phyloP scores from a whole-genome alignment of 2,888 invertebrate species.

The Oeneis ivallda region DNA sequence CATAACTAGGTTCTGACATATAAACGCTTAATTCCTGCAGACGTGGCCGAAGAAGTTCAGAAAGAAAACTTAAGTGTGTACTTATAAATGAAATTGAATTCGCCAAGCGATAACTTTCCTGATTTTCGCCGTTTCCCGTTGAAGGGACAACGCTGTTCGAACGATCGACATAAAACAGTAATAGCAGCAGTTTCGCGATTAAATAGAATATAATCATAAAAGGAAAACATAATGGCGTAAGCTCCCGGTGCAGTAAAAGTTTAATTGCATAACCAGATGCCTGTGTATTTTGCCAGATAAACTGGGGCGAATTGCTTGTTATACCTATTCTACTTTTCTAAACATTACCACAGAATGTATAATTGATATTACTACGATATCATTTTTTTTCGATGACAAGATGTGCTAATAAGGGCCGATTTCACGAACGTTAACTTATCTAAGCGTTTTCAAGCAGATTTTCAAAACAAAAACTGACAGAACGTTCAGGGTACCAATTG shows the following conservation, averaged over 20 bases:
- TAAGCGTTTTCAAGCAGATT: too few species aligned
- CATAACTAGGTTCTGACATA: too few species aligned
- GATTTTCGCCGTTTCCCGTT: conserved; percentile 6
- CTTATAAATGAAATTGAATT: not conserved
- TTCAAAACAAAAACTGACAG: too few species aligned
- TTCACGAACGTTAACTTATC: too few species aligned
- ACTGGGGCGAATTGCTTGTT: conserved; percentile 2
- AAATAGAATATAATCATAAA: conserved; percentile 60
- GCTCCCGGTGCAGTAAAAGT: conserved; percentile 45
- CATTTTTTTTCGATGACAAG: not conserved
- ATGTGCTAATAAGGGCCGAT: too few species aligned
- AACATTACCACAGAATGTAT: too few species aligned
- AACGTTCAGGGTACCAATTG: too few species aligned
- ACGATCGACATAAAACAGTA: conserved; percentile 52
- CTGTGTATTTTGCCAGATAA: conserved; percentile 42
- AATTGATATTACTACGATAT: too few species aligned
- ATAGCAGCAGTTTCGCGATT: conserved; percentile 52
- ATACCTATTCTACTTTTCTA: not conserved
- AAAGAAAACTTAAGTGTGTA: too few species aligned
- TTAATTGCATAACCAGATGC: conserved; percentile 53
- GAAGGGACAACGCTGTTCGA: conserved; percentile 39
- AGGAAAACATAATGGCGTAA: conserved; percentile 45
- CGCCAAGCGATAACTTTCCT: not conserved
- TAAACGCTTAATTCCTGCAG: too few species aligned
- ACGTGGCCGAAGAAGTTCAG: too few species aligned